Evolutionary conservation across 2,113 vertebrate genomes (phyloP).

Genomic region (Neodontobutis hainanensis): DNA sequence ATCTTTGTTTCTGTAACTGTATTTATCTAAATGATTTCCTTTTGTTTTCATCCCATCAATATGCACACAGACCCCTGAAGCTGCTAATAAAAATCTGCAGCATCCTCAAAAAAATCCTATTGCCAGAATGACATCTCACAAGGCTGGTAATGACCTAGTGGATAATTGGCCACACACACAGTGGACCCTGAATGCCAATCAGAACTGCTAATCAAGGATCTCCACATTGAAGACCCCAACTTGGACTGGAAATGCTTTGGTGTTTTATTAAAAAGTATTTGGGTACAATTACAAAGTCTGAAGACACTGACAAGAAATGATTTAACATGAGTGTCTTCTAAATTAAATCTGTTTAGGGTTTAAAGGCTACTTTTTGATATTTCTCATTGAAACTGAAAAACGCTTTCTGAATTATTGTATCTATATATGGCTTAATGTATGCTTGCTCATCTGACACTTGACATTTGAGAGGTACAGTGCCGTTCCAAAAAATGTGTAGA

Average conservation of each 20-base stretch:
- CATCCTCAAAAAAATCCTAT: conserved; percentile 43
- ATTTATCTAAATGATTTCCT: conserved; percentile 11
- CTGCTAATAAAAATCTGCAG: conserved; percentile 41
- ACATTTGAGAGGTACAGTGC: conserved; percentile 60
- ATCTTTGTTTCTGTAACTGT: conserved; percentile 10
- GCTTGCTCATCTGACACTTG: conserved; percentile 32
- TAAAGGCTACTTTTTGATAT: conserved; percentile 25
- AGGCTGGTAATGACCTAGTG: conserved; percentile 57
- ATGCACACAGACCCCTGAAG: conserved; percentile 28
- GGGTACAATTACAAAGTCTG: conserved; percentile 30
- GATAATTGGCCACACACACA: conserved; percentile 65
- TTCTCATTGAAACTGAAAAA: background rate
- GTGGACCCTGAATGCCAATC: conserved; percentile 63
- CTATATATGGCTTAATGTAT: conserved; percentile 23
- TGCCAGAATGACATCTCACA: conserved; percentile 47
- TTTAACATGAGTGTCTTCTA: background rate
- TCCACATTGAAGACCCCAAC: conserved; percentile 31
- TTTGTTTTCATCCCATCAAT: conserved; percentile 39
- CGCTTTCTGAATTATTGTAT: conserved; percentile 16
- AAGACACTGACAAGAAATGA: too few relatives aligned
- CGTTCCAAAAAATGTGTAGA: conserved; percentile 63
- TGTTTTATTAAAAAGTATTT: conserved; percentile 34
- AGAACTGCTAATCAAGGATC: conserved; percentile 46
- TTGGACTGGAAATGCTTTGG: conserved; percentile 33
- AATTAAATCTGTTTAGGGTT: background rate